Base-by-base conservation (phyloP, 2,888 invertebrate genomes). In the Pegoplata infirma region DNA sequence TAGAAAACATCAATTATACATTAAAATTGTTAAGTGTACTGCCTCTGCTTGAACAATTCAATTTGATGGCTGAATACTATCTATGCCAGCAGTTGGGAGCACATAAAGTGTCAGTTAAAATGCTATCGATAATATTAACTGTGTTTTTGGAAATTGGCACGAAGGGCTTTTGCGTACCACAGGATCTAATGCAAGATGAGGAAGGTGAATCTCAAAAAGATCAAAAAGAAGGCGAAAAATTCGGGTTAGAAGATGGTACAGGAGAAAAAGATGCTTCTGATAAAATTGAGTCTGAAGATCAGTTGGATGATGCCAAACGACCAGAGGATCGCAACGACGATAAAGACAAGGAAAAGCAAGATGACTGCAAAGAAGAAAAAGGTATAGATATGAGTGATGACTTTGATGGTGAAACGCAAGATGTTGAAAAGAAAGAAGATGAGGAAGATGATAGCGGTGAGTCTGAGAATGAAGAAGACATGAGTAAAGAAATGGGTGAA, bases 401-500 rank as follows among this genome's bases (percentile, higher is more conserved):
- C 87, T 98, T 99, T 86, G 97, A 97, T 72, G 96, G 90, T 44
- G 86, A 86, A 82, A 85, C 87, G 84, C 88, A 90, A 81, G 94
- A 98, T 85, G 90, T 95, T 14, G 94, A 95, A 3, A 92, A 93
- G 80, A 92, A 87, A 0, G 86, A 93, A 67, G 90, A 91, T 46
- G 90, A 90, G 17, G 90, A 92, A n/a, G 91, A 92, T 61, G 87
- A 88, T 90, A 92, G 92, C 0, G 93, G 93, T 4, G 92, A 93
- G 19, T 92, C 92, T 0, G 91, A 94, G 12, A 92, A 94, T 12
- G 93, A 94, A 79, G 94, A 96, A 17, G 95, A 98, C 82, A 91
- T 95, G 2, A 98, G 98, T 82, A 98, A 98, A 87, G 95, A 98
- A 91, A 98, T 99, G 97, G 99, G 98, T 19, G 97, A 99, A 73